Base-by-base conservation (phyloP, 92 coral and sea anemone species). In the Heteractis magnifica region DNA sequence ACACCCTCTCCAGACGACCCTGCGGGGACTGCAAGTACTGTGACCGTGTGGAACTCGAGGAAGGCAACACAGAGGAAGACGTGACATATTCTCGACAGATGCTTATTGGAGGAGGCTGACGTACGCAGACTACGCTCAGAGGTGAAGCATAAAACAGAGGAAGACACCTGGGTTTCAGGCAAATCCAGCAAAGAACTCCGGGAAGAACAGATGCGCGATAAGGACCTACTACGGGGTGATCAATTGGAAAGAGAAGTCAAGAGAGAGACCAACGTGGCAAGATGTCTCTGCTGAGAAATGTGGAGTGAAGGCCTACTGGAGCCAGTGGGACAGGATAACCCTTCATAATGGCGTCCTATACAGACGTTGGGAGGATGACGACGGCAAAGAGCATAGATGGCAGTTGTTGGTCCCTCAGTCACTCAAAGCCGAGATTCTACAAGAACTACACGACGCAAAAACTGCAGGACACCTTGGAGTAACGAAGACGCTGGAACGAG, bases 1-100 rank as follows among this genome's bases (percentile, higher is more conserved):
- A 80, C 70, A 79, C 86, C 52, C 88, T 86, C 14, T 86, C 86
- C 11, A 79, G 90, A 80, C 71, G 86, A 20, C 93, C 88, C 14
- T 90, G 90, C 20, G 56, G 73, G 72, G 79, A 74, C 72, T 88
- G 88, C 76, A 51, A 44, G 68, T 75, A 84, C 82, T 88, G 91
- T 77, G 88, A 84, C n/a, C 75, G 85, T n/a, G 82, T 78, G 51
- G 88, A 84, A 74, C 78, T 76, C 74, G 58, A 11, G 72, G 58
- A 53, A 71, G 76, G 44, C 76, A 10, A 18, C 56, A 71, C 49
- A 26, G 0, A 71, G 49, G 6, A 23, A 71, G 76, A 10, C 13
- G 34, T 53, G 56, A 11, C 56, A 53, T 53, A 0, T 53, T 53
- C 56, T 11, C 56, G 12, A 53, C 56, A 53, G 56, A 53, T 53